phyloP scores from a whole-genome alignment of 2,113 vertebrate species.

The Hypanus sabinus region DNA sequence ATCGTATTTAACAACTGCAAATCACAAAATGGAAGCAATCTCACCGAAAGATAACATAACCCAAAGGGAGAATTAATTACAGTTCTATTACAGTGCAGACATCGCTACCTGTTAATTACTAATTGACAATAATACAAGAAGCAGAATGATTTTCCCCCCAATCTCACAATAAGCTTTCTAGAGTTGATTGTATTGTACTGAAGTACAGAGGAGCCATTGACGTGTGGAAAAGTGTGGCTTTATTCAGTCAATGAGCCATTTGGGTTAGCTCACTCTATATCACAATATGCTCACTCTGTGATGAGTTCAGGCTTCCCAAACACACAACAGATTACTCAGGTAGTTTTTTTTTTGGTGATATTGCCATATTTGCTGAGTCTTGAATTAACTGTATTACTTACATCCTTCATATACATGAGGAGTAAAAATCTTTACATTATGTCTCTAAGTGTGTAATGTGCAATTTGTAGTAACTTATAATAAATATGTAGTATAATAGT shows the following conservation, averaged over 20 bases:
- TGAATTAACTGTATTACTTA: too few species aligned
- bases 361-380: neutral
- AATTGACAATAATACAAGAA: neutral
- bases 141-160: neutral
- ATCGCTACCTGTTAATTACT: neutral
- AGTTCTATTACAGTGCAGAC: neutral
- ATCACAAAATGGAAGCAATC: neutral
- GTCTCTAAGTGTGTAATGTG: too few species aligned
- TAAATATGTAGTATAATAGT: too few species aligned
- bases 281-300: neutral
- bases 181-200: too few species aligned
- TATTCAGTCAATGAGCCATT: too few species aligned
- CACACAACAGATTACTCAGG: neutral
- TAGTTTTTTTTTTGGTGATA: neutral
- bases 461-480: too few species aligned
- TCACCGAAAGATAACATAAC: neutral
- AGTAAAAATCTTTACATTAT: too few species aligned
- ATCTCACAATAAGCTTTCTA: neutral
- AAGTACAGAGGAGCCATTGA: too few species aligned
- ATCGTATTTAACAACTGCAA: neutral
- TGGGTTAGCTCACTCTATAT: too few species aligned
- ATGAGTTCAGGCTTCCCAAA: too few species aligned
- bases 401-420: too few species aligned
- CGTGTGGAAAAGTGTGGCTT: too few species aligned
- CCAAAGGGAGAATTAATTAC: neutral